Evolutionary conservation across 2,797 vertebrate genomes (phyloP).

Genomic region (Coreius guichenoti): DNA sequence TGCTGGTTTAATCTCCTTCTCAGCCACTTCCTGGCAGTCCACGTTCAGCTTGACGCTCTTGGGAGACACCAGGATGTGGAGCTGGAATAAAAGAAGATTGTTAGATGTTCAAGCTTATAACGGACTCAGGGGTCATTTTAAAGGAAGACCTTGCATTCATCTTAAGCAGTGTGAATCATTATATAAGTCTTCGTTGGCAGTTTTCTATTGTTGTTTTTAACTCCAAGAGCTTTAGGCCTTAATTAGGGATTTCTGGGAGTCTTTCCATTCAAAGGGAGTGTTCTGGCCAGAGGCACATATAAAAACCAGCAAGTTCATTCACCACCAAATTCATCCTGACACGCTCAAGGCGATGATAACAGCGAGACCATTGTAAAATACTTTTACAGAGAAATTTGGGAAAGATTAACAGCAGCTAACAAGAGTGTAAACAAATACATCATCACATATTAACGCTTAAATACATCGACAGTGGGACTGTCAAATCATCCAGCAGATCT

Average conservation of each 20-base stretch:
- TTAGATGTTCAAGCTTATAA: fast-evolving
- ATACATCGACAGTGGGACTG: background rate
- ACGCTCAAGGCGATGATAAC: background rate
- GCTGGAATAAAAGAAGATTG: conserved; percentile 74
- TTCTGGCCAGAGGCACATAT: background rate
- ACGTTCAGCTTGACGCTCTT: conserved; percentile 88
- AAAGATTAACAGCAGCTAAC: background rate
- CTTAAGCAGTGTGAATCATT: conserved; percentile 57
- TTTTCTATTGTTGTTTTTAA: conserved; percentile 26
- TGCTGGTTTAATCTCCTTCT: conserved; percentile 87
- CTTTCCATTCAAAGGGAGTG: conserved; percentile 34
- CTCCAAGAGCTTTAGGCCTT: background rate
- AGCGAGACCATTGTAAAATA: background rate
- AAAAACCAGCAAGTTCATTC: conserved; percentile 4
- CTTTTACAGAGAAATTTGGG: background rate
- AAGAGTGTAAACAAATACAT: conserved; percentile 11
- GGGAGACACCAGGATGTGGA: conserved; percentile 92
- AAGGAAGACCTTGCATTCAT: conserved; percentile 50
- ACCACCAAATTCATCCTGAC: conserved; percentile 26
- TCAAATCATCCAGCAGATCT: background rate
- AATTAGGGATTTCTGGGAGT: conserved; percentile 29
- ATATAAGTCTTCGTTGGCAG: conserved; percentile 28
- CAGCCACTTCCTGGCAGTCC: conserved; percentile 90
- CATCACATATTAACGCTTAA: background rate
- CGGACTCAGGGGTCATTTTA: conserved; percentile 53